Evolutionary conservation across 2,797 vertebrate genomes (phyloP), one percentile per base, ranked within the genome.

Genomic region (Oophaga sylvatica): DNA sequence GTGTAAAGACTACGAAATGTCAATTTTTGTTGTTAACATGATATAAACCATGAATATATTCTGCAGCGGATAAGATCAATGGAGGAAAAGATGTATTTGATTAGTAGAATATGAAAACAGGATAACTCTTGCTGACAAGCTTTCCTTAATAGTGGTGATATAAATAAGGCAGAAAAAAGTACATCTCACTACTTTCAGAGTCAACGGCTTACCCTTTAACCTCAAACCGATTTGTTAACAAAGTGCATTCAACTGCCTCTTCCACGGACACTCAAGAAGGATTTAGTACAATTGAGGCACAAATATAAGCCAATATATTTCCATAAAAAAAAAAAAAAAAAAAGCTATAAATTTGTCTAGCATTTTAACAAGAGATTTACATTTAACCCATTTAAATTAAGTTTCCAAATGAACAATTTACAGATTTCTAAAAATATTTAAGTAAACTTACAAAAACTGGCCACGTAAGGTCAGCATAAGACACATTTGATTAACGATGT

Each of bases 171-270:
- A 94, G 93, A 92, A 76, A 59, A 80, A 77, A 94, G 90, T 83
- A 90, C 68, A 91, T 90, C 77, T 90, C 90, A 91, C 90, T 92
- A 94, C 90, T 88, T 91, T 89, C 88, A 91, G 83, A 93, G 82
- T 90, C 63, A 87, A 83, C 90, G 82, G 90, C 90, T 90, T 90
- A 91, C 87, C 77, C 76, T 91, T 92, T 93, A 88, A 85, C 87
- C 92, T 90, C 90, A 90, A 91, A 89, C 68, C 89, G 91, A 80
- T 79, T 85, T 90, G 83, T 89, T 90, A 94, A 93, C 90, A 95
- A 95, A 95, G 93, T 94, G 93, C 94, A 93, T 90, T 92, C 92
- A 92, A 92, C 91, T 86, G 93, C 92, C 89, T 56, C 88, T 92
- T 92, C 88, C 76, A 92, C 91, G 92, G 92, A 93, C 91, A 93